Percentiles rank a stretch among this genome's conserved stretches.
Evolutionary conservation across 2,888 invertebrate species (phyloP).

Genomic region (Pseudococcus jackbeardsleyi): DNA sequence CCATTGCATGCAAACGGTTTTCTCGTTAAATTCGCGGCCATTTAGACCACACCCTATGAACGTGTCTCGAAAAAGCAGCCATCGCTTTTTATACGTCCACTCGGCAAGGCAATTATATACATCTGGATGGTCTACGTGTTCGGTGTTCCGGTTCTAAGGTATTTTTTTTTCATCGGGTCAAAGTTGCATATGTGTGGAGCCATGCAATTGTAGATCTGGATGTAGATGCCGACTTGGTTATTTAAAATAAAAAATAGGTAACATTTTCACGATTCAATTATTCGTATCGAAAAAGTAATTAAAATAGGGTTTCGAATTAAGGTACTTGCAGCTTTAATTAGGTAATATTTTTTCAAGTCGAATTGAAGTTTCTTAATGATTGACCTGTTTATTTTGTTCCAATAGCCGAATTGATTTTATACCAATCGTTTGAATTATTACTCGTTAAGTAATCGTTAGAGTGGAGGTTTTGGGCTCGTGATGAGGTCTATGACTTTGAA

Average conservation of each 20-base stretch:
- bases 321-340: background rate
- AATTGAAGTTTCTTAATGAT: background rate
- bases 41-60: constrained; percentile 37
- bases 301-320: background rate
- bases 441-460: constrained; percentile 6
- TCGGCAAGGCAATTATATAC: constrained; percentile 5
- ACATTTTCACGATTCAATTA: background rate
- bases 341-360: background rate
- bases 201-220: background rate
- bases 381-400: background rate
- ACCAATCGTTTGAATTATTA: constrained; percentile 13
- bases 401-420: background rate
- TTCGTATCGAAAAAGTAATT: background rate
- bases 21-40: constrained; percentile 18
- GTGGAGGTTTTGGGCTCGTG: background rate
- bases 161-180: background rate
- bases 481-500: background rate
- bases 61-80: constrained; percentile 33
- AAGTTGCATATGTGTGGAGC: background rate
- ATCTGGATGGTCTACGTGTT: constrained; percentile 4
- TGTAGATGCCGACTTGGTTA: background rate
- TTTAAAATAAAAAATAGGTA: background rate
- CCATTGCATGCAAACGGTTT: background rate
- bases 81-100: constrained; percentile 29
- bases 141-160: constrained; percentile 11